A percentile compares a stretch with the other conserved stretches of the same genome.
Evolutionary conservation across 2,113 vertebrate species (phyloP).

Genomic region (Bettongia penicillata): DNA sequence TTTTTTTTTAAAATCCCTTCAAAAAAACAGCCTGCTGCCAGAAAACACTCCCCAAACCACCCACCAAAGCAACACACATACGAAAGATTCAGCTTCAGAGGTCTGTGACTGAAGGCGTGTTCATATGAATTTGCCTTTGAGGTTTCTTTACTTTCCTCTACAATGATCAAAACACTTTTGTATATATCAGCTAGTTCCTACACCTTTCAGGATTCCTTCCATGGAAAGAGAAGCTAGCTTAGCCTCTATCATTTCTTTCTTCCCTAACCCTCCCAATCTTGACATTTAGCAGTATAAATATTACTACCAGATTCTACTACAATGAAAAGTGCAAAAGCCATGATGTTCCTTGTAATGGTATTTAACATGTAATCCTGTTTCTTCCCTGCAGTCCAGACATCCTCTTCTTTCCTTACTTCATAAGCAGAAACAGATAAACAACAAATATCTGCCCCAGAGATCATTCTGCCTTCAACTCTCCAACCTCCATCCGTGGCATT

Average conservation of each 20-base stretch:
- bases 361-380: slow-evolving; percentile 71
- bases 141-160: slow-evolving; percentile 44
- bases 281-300: slow-evolving; percentile 51
- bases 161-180: slow-evolving; percentile 24
- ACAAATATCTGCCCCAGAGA: slow-evolving; percentile 65
- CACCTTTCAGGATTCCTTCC: slow-evolving; percentile 38
- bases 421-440: slow-evolving; percentile 68
- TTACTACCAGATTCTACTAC: slow-evolving; percentile 47
- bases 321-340: slow-evolving; percentile 40
- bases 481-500: slow-evolving; percentile 63
- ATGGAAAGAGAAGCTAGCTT: slow-evolving; percentile 38
- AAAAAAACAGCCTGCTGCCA: not conserved
- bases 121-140: slow-evolving; percentile 20
- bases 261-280: slow-evolving; percentile 50
- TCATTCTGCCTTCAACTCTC: slow-evolving; percentile 64
- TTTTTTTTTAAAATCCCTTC: slow-evolving; percentile 40
- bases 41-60: slow-evolving; percentile 45
- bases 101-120: slow-evolving; percentile 20
- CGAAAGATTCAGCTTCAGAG: slow-evolving; percentile 42
- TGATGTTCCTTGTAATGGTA: not conserved
- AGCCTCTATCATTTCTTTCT: slow-evolving; percentile 37
- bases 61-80: slow-evolving; percentile 45
- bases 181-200: slow-evolving; percentile 31
- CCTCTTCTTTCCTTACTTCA: slow-evolving; percentile 75
- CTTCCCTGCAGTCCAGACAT: slow-evolving; percentile 71